Percentiles rank a stretch among this genome's conserved stretches.
Evolutionary conservation across 2,113 vertebrate genomes (phyloP).

Genomic region (Pachypanchax playfairii): DNA sequence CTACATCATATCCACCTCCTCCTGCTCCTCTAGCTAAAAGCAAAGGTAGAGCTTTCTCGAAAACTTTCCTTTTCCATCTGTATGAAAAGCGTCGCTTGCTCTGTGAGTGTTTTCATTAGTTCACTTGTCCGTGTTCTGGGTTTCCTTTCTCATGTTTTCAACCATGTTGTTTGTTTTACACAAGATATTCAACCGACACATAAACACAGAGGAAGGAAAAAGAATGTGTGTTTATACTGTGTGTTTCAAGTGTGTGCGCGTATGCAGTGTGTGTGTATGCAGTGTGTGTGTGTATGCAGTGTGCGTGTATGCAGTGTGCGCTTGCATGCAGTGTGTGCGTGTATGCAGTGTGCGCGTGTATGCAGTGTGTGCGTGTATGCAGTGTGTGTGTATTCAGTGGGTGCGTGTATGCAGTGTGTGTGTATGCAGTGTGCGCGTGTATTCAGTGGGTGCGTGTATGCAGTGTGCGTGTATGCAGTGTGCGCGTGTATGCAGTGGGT

Average conservation of each 20-base stretch:
- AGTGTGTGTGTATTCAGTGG: too few species aligned
- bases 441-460: too few species aligned
- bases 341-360: too few species aligned
- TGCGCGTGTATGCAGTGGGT: too few species aligned
- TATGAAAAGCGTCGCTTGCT: slow-evolving; percentile 63
- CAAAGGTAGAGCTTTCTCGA: slow-evolving; percentile 90
- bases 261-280: background rate
- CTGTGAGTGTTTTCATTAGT: slow-evolving; percentile 71
- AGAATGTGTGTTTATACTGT: too few species aligned
- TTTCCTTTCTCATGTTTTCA: slow-evolving; percentile 60
- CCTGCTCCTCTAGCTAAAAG: slow-evolving; percentile 91
- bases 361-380: too few species aligned
- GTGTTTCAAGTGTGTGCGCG: slow-evolving; percentile 23
- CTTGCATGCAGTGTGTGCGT: too few species aligned
- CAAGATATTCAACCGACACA: slow-evolving; percentile 67
- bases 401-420: too few species aligned
- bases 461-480: too few species aligned
- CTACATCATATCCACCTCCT: slow-evolving; percentile 65
- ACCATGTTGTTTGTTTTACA: slow-evolving; percentile 59
- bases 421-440: too few species aligned
- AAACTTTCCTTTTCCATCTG: slow-evolving; percentile 74
- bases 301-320: too few species aligned
- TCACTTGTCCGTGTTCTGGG: slow-evolving; percentile 52
- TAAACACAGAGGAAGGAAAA: slow-evolving; percentile 52
- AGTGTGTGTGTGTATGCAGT: slow-evolving; percentile 3